Percentiles rank a stretch among this genome's conserved stretches.
These are phyloP conservation scores for Hyles euphorbiae DNA, from an alignment of 1,140 invertebrate species.

Conservation along the genomic window DNA sequence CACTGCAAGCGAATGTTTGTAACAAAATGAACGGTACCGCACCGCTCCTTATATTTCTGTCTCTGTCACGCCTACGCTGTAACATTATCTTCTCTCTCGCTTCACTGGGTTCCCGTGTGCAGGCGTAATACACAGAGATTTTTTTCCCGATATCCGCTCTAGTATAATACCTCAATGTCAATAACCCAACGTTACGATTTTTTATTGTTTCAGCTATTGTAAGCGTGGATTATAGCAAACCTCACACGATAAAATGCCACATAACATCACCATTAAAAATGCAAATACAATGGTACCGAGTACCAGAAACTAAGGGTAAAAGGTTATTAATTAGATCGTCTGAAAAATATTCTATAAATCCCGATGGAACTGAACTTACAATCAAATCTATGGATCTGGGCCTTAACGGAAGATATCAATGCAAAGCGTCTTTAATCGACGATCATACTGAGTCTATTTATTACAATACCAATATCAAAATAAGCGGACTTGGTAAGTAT, in stretches of 20 bases:
- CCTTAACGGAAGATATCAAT: background rate
- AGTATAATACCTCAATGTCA: too few species aligned
- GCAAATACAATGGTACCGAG: background rate
- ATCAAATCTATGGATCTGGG: background rate
- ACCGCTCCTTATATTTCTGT: too few species aligned
- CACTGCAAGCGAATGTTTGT: too few species aligned
- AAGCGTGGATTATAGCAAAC: background rate
- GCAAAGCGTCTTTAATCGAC: background rate
- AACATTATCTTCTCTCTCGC: too few species aligned
- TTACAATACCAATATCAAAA: background rate
- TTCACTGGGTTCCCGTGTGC: too few species aligned
- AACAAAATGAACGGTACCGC: too few species aligned
- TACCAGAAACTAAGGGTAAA: background rate
- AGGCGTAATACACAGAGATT: too few species aligned
- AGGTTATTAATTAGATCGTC: background rate
- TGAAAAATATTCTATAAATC: background rate
- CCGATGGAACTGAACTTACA: slow-evolving; percentile 2
- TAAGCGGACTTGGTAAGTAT: background rate
- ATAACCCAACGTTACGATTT: background rate
- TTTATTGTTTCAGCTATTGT: background rate
- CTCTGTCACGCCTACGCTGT: too few species aligned
- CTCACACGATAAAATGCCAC: background rate
- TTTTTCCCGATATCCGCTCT: too few species aligned
- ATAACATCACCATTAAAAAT: slow-evolving; percentile 1
- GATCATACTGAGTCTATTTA: background rate